Conservation (phyloP, 2,797 vertebrate species). For the Glyptemys insculpta region DNA sequence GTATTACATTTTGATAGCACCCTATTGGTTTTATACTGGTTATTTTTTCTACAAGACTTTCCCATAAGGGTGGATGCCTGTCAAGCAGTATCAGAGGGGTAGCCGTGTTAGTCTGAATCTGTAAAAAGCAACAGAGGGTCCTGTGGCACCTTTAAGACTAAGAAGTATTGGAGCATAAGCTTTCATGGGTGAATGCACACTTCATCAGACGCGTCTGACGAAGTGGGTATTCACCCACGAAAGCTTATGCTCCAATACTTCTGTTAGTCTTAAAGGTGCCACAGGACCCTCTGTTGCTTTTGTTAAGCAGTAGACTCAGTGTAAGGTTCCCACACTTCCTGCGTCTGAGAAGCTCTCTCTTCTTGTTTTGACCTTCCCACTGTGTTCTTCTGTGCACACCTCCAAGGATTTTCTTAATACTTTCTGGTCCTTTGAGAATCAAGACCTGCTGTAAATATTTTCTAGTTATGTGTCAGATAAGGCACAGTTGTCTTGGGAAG, state of each 20-base stretch:
- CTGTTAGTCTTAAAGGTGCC: no score
- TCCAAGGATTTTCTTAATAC: background rate
- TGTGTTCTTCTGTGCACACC: background rate
- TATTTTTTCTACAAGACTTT: background rate
- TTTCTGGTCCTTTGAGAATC: conserved; percentile 25
- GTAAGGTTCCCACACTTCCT: background rate
- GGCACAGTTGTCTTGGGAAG: background rate
- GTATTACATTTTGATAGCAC: background rate
- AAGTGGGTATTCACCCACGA: no score
- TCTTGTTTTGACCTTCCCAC: conserved; percentile 20
- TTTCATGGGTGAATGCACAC: no score
- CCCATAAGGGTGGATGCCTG: background rate
- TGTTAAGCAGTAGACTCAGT: background rate
- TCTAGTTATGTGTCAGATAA: background rate
- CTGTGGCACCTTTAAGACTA: no score
- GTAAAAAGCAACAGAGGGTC: no score
- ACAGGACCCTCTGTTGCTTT: no score
- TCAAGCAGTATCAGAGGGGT: background rate
- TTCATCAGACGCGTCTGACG: no score
- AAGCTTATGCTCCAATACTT: no score
- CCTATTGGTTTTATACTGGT: background rate
- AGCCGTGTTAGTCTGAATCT: no score
- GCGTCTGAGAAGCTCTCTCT: background rate
- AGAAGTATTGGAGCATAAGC: no score
- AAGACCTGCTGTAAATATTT: conserved; percentile 5